Base-by-base conservation (phyloP, 2,797 vertebrate genomes). In the Centropyge bicolor region DNA sequence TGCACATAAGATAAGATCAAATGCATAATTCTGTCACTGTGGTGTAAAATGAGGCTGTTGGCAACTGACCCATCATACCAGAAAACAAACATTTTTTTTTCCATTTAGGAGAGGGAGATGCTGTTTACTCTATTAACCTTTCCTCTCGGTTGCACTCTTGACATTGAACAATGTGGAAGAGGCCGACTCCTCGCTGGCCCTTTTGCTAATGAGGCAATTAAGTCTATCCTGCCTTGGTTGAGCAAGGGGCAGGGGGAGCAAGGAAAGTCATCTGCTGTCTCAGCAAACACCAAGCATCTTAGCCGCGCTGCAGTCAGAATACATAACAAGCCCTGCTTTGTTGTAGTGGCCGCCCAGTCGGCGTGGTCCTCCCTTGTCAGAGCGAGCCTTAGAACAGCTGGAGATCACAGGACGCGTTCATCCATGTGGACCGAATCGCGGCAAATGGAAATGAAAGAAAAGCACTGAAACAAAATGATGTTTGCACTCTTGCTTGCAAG, bases 121-220 rank as follows among this genome's bases (percentile, higher is more conserved):
- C 84, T 92, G 84, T 94, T 93, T 92, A 93, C 90, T 90, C 89
- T 83, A 92, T 94, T 94, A 95, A 93, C 93, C 94, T 95, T 95
- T 93, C 91, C 91, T 92, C 93, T 90, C 76, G 74, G 87, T 89
- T 92, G 92, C 93, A 91, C 93, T 86, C 86, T 91, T 95, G 94
- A 95, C 94, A 93, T 94, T 94, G 93, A 95, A 90, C 92, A 92
- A 89, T 92, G 92, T 90, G 86, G 83, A 95, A 84, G 89, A 89
- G 80, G 91, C 88, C 57, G 73, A 86, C 86, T 94, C 88, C 82
- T 92, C 56, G 31, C 84, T 80, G 88, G 90, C 89, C 90, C 83
- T 89, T 91, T 93, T 92, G 89, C 92, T 95, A 96, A 95, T 94
- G 94, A 96, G 93, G 92, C 93, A 94, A 95, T 96, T 94, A 95